Conservation (phyloP, 2,888 invertebrate species). For the Yponomeuta evonymella region DNA sequence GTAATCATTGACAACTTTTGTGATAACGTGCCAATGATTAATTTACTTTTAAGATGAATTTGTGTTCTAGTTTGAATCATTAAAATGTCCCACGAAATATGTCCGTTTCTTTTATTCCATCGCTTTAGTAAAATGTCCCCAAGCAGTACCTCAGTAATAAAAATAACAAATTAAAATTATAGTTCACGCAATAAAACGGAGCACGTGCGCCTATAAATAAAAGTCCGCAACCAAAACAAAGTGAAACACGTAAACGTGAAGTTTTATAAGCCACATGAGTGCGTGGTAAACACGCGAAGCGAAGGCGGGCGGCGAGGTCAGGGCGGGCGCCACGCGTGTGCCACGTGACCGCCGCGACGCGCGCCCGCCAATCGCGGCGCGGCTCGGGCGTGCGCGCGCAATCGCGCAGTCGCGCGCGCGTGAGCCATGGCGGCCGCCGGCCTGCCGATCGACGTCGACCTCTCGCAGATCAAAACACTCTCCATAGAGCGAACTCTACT, state of each 20-base stretch:
- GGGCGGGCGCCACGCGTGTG: conserved; percentile 28
- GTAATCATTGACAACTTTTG: conserved; percentile 70
- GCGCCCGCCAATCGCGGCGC: conserved; percentile 54
- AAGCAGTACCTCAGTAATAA: neutral
- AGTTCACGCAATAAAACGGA: neutral
- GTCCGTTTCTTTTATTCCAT: neutral
- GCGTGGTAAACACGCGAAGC: conserved; percentile 34
- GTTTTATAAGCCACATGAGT: conserved; percentile 55
- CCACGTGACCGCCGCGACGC: conserved; percentile 42
- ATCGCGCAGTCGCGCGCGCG: conserved; percentile 74
- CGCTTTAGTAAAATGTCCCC: neutral
- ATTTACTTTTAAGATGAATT: conserved; percentile 37
- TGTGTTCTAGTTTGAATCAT: conserved; percentile 25
- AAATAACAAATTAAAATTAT: neutral
- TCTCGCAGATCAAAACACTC: conserved; percentile 92
- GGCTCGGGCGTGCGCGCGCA: conserved; percentile 62
- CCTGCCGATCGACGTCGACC: conserved; percentile 69
- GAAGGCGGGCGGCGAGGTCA: conserved; percentile 35
- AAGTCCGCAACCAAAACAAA: conserved; percentile 52
- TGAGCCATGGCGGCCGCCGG: conserved; percentile 79
- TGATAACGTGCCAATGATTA: conserved; percentile 78
- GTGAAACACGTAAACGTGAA: conserved; percentile 49
- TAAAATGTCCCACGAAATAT: neutral
- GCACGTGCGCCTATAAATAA: conserved; percentile 14
- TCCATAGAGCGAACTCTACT: conserved; percentile 96